phyloP scores from a whole-genome alignment of 2,797 vertebrate genomes.

The Corythornis leucogaster region DNA sequence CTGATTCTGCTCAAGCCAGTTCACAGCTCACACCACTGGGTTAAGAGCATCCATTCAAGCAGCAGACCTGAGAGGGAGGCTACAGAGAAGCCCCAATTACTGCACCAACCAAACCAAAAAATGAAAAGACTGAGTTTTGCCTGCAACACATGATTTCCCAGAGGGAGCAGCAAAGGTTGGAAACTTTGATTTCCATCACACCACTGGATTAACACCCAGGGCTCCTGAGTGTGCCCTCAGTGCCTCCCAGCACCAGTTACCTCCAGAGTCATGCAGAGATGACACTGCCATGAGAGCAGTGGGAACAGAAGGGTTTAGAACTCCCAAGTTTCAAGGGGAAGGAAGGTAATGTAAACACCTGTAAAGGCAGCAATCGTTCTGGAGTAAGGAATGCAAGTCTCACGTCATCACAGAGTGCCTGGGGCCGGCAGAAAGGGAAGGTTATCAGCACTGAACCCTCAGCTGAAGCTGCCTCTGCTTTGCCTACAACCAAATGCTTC shows the following conservation, averaged over 20 bases:
- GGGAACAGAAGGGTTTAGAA: background rate
- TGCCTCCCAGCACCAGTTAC: background rate
- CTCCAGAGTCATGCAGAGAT: background rate
- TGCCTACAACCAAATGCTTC: background rate
- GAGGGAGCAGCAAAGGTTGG: background rate
- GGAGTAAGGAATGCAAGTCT: background rate
- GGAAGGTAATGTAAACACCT: background rate
- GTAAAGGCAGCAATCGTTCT: background rate
- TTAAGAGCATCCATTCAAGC: conserved; percentile 8
- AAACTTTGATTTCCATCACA: background rate
- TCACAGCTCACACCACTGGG: background rate
- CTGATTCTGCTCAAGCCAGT: background rate
- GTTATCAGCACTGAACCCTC: background rate
- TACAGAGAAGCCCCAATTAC: conserved; percentile 27
- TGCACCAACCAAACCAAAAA: background rate
- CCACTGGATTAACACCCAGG: background rate
- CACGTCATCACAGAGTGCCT: background rate
- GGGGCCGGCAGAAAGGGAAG: background rate
- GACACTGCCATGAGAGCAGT: background rate
- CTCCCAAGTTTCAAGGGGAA: background rate
- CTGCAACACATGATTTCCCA: conserved; percentile 16
- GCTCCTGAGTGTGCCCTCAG: background rate
- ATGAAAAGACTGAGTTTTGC: background rate
- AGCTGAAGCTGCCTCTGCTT: background rate
- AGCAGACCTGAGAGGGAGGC: background rate